Conservation (phyloP, 2,113 vertebrate species). For the Gavia stellata region DNA sequence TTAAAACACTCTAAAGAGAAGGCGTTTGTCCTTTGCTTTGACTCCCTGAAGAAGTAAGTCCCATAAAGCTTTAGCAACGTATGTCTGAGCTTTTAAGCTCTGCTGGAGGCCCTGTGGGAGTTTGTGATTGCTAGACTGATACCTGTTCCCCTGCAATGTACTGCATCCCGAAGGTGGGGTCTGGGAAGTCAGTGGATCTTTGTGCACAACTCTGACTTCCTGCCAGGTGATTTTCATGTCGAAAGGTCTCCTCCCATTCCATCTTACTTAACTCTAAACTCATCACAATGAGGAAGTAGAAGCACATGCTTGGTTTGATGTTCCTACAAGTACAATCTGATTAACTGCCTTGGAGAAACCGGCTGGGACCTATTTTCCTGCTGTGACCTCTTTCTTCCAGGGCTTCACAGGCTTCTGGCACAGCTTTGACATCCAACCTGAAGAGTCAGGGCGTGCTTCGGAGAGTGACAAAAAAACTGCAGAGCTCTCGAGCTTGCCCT, state of each 20-base stretch:
- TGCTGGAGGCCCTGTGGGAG: background rate
- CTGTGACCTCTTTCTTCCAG: background rate
- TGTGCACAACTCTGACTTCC: background rate
- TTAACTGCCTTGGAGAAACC: background rate
- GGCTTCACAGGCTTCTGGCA: background rate
- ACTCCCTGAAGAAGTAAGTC: background rate
- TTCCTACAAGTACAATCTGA: background rate
- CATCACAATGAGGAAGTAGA: background rate
- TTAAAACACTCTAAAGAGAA: background rate
- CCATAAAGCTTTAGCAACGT: background rate
- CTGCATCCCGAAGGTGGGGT: background rate
- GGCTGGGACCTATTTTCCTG: background rate
- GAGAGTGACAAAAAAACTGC: background rate
- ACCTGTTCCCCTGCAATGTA: background rate
- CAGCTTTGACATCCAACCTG: background rate
- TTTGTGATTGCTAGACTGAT: background rate
- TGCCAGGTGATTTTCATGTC: constrained; percentile 22
- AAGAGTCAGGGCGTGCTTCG: background rate
- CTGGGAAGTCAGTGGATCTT: background rate
- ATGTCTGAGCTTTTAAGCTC: background rate
- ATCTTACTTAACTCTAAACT: background rate
- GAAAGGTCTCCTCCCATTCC: background rate
- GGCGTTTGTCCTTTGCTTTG: background rate
- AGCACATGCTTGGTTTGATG: background rate
- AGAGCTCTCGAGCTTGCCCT: background rate